Evolutionary conservation across 2,113 vertebrate species (phyloP), one percentile per base, ranked within the genome.

Genomic region (Caloenas nicobarica): DNA sequence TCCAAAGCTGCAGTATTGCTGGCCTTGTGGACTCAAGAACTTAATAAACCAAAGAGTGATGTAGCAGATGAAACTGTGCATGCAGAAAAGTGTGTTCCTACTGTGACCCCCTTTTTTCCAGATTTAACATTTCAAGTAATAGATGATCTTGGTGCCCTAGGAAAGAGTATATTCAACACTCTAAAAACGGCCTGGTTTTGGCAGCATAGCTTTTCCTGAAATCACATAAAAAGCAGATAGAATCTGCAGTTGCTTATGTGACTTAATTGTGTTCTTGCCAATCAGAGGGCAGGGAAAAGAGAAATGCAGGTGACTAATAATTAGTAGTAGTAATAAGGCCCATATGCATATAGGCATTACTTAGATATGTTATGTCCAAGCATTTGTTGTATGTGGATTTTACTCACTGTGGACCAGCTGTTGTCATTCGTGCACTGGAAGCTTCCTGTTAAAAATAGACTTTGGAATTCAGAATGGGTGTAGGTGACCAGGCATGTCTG

Each of bases 401-500:
- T 76, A 11, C 25, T 64, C 17, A 10, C 14, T 80, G 7, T 8
- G 2, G 26, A 79, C 7, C 7, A 46, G 25, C 4, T 44, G 7
- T 44, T 5, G 10, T 25, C 8, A 7, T 31, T 65, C 4, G 17
- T n/a, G 6, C 24, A 31, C 21, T 48, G 44, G 11, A 71, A 71
- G 3, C 19, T 44, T 54, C 12, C 18, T 31, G 34, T 26, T 81
- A 25, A 42, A 84, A 89, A 56, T 25, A 6, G 10, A 7, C 22
- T 85, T 79, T n/a, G 21, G 25, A 57, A 8, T 53, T 66, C 36
- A 10, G 22, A 31, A 12, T 19, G 2, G 9, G 3, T 46, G 13
- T 7, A 31, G 11, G 22, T 68, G 69, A 31, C 51, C 13, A 54
- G 33, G 5, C 17, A 23, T 1, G 1, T 34, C 36, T 2, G 0